Base-by-base conservation (phyloP, 1,140 invertebrate species). In the Hycleus phaleratus region DNA sequence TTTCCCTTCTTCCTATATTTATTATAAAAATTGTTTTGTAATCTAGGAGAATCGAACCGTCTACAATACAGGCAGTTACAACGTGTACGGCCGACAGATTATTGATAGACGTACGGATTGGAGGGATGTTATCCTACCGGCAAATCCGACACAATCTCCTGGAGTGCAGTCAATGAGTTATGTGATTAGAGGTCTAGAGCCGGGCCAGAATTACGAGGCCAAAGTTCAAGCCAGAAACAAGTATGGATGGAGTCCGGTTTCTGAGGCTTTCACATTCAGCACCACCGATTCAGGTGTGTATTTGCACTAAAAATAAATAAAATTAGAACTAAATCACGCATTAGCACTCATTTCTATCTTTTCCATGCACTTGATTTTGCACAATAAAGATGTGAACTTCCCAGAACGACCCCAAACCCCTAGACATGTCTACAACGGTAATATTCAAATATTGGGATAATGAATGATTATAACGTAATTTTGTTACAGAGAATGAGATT, bases 181-280 rank as follows among this genome's bases (percentile, higher is more conserved):
- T 65, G 74, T 82, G 68, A 79, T 83, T 60, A 74, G 77, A 56
- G 79, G 79, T 47, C 74, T 83, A 40, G 77, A 82, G 63, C 74
- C 78, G 3, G 77, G 77, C 48, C 75, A 76, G 56, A 80, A 81
- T 54, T 85, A 84, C 63, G 82, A 85, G 64, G 82, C 80, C 12
- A 80, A 76, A 63, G 80, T 85, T 38, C 79, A 81, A 67, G 81
- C 82, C 32, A 77, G 80, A 65, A 85, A 84, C 72, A 77, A 79
- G 60, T 84, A 78, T 65, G 82, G 82, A 50, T 83, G 81, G 81
- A 82, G 81, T 63, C 75, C 79, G 40, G 69, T 77, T 57, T 81
- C 80, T 47, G 77, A 80, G 40, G 75, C 78, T 38, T 82, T 82
- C 64, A 73, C 74, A 46, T 82, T 82, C 66, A 67, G 69, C 52